A percentile compares a stretch with the other conserved stretches of the same genome.
Conservation (phyloP, 2,113 vertebrate genomes). For the Triplophysa rosa region DNA sequence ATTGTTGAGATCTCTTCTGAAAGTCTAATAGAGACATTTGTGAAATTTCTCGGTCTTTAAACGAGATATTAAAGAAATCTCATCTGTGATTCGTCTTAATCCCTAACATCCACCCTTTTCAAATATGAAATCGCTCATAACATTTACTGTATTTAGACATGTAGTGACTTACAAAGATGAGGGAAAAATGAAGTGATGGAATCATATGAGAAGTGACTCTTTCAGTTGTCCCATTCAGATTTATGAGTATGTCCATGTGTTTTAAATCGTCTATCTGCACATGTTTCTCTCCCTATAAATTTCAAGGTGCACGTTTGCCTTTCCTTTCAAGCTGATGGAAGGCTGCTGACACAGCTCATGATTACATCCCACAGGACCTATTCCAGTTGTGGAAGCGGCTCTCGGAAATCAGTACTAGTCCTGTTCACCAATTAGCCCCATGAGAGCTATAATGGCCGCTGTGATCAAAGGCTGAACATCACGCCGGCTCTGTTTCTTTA, state of each 20-base stretch:
- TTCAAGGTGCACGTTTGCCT: neutral
- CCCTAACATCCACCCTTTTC: too few species aligned
- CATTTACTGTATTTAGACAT: too few species aligned
- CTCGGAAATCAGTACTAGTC: slow-evolving; percentile 19
- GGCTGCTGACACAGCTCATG: slow-evolving; percentile 41
- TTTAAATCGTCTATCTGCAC: neutral
- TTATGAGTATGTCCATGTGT: neutral
- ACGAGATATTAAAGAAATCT: too few species aligned
- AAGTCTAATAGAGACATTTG: too few species aligned
- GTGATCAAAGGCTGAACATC: slow-evolving; percentile 23
- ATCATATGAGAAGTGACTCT: too few species aligned
- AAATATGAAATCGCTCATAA: too few species aligned
- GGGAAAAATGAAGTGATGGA: too few species aligned
- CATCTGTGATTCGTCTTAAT: too few species aligned
- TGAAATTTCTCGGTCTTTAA: too few species aligned
- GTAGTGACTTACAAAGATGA: too few species aligned
- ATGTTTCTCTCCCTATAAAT: slow-evolving; percentile 6
- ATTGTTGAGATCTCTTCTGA: too few species aligned
- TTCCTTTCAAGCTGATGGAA: slow-evolving; percentile 36
- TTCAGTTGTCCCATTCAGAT: neutral
- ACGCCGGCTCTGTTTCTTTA: slow-evolving; percentile 24
- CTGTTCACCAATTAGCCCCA: slow-evolving; percentile 34
- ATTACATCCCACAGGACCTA: slow-evolving; percentile 38
- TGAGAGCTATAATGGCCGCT: slow-evolving; percentile 13
- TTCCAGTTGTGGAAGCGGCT: slow-evolving; percentile 28